A percentile compares a stretch with the other conserved stretches of the same genome.
Evolutionary conservation across 23 tunicate species (phyloP).

Genomic region (Oikopleura albicans): DNA sequence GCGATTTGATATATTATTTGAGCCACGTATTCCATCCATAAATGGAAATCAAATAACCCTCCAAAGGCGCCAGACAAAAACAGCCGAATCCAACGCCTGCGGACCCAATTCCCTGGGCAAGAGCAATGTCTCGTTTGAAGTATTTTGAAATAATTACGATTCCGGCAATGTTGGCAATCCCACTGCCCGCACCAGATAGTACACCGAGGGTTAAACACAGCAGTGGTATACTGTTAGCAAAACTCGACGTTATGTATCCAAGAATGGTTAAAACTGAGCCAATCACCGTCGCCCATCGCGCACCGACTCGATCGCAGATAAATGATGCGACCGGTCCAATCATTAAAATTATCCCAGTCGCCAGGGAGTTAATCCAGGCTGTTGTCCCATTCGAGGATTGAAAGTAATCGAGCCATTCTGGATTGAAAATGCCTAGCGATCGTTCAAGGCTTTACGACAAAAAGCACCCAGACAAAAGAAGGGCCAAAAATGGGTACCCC

Average conservation of each 20-base stretch:
- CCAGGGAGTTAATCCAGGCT: background rate
- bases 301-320: background rate
- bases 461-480: too few relatives aligned
- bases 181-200: slow-evolving; percentile 7
- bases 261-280: background rate
- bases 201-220: background rate
- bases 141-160: background rate
- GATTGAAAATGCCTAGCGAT: background rate
- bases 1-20: too few relatives aligned
- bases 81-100: slow-evolving; percentile 5
- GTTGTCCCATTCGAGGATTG: background rate
- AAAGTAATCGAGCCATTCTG: background rate
- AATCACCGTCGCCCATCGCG: background rate
- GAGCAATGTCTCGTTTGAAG: background rate
- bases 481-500: too few relatives aligned
- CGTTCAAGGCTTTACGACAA: background rate
- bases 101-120: slow-evolving; percentile 13
- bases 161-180: slow-evolving; percentile 1
- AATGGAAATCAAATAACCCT: background rate
- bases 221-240: background rate
- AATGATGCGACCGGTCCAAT: background rate
- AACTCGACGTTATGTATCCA: background rate
- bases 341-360: background rate
- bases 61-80: background rate
- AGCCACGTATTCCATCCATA: background rate